Percentiles rank a stretch among this genome's conserved stretches.
Evolutionary conservation across 2,888 invertebrate genomes (phyloP).

Genomic region (Nemotelus pantherinus): DNA sequence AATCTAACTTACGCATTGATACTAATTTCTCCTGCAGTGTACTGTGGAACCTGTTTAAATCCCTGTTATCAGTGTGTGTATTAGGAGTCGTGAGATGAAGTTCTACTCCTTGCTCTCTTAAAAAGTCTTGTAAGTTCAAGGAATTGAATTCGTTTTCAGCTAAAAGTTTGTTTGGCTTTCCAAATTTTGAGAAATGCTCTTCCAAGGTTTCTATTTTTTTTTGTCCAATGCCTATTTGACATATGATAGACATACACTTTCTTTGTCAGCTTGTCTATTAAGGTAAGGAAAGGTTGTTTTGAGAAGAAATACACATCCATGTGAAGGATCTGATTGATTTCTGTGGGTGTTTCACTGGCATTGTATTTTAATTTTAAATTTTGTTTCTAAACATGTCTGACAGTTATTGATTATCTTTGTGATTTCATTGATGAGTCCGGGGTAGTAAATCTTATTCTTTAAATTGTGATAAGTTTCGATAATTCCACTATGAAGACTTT

Average conservation of each 20-base stretch:
- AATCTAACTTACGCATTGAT: too few relatives aligned
- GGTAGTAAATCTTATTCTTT: conserved; percentile 30
- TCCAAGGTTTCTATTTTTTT: conserved; percentile 30
- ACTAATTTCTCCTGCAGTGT: not conserved
- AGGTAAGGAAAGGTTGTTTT: conserved; percentile 15
- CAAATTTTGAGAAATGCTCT: conserved; percentile 46
- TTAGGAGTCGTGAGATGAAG: conserved; percentile 2
- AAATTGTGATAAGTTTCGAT: conserved; percentile 39
- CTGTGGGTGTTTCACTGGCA: conserved; percentile 44
- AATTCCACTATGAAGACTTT: conserved; percentile 41
- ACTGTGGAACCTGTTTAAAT: not conserved
- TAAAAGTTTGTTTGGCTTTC: conserved; percentile 45
- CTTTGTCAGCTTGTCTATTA: conserved; percentile 25
- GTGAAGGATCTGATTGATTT: conserved; percentile 35
- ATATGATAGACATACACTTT: not conserved
- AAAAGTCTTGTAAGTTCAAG: conserved; percentile 15
- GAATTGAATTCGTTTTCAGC: conserved; percentile 48
- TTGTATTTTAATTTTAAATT: conserved; percentile 41
- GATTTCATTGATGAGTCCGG: conserved; percentile 42
- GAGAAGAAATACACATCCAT: conserved; percentile 12
- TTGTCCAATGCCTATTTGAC: not conserved
- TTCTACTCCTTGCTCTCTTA: not conserved
- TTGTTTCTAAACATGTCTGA: conserved; percentile 40
- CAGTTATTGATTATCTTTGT: conserved; percentile 49
- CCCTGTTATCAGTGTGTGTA: not conserved